Evolutionary conservation across 2,797 vertebrate genomes (phyloP).

Genomic region (Salarias fasciatus): DNA sequence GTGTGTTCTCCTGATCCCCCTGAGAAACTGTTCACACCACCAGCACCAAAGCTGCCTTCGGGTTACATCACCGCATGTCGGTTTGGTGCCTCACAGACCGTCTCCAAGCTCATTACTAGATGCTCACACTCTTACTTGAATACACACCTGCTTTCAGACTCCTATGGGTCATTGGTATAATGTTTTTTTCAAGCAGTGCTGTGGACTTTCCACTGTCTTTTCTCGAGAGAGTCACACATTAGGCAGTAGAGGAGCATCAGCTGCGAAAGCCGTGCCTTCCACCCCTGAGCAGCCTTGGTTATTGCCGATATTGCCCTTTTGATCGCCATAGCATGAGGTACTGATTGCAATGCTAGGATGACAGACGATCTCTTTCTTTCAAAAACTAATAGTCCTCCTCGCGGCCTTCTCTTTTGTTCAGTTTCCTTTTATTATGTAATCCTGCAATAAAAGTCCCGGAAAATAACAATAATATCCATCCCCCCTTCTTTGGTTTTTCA

Average conservation of each 20-base stretch:
- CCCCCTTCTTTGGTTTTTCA: background rate
- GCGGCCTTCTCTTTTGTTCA: constrained; percentile 34
- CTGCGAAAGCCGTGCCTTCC: constrained; percentile 40
- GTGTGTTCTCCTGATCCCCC: constrained; percentile 41
- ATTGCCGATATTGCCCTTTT: constrained; percentile 48
- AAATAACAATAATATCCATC: no score
- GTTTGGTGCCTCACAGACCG: constrained; percentile 34
- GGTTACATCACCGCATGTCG: constrained; percentile 61
- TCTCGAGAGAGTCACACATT: constrained; percentile 11
- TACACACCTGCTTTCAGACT: constrained; percentile 31
- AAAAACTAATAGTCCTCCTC: constrained; percentile 58
- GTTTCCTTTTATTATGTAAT: constrained; percentile 47
- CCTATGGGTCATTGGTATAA: constrained; percentile 11
- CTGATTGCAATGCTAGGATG: constrained; percentile 37
- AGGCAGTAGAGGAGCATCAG: constrained; percentile 25
- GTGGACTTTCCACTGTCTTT: constrained; percentile 9
- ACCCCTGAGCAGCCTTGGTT: constrained; percentile 40
- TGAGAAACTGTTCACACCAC: constrained; percentile 56
- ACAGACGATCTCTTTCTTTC: constrained; percentile 48
- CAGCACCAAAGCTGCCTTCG: constrained; percentile 38
- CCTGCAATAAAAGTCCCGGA: constrained; percentile 22
- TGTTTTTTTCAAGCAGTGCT: constrained; percentile 14
- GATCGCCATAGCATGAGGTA: constrained; percentile 50
- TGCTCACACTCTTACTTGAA: constrained; percentile 4
- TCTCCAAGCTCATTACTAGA: constrained; percentile 61